A percentile compares a stretch with the other conserved stretches of the same genome.
Conservation (phyloP, 1,140 invertebrate genomes). For the Trachymyrmex cornetzi region DNA sequence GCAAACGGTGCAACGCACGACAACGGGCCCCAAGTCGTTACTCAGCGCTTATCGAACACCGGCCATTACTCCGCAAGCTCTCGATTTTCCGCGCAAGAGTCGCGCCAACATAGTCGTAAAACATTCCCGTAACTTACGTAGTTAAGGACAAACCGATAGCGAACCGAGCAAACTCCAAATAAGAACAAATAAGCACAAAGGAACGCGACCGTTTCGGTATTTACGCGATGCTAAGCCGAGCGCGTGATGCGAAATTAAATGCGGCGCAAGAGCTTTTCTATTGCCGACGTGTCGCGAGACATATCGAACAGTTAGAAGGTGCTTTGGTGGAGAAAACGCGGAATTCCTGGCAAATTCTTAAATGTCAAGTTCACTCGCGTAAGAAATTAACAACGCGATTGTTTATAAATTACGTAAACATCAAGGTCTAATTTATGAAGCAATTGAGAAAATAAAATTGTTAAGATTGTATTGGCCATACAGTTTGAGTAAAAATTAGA, state of each 20-base stretch:
- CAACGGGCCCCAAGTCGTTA: slow-evolving; percentile 38
- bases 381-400: background rate
- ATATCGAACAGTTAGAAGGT: slow-evolving; percentile 1
- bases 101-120: slow-evolving; percentile 54
- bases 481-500: too few relatives aligned
- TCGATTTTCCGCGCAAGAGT: slow-evolving; percentile 51
- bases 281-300: slow-evolving; percentile 32
- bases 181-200: slow-evolving; percentile 41
- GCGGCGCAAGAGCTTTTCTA: slow-evolving; percentile 11
- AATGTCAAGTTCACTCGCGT: background rate
- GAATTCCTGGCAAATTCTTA: background rate
- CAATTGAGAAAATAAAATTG: background rate
- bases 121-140: slow-evolving; percentile 58
- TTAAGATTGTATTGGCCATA: too few relatives aligned
- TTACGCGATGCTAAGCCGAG: slow-evolving; percentile 35
- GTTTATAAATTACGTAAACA: too few relatives aligned
- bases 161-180: background rate
- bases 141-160: slow-evolving; percentile 59
- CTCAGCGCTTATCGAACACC: slow-evolving; percentile 60
- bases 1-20: slow-evolving; percentile 32
- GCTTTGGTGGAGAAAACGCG: background rate
- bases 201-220: slow-evolving; percentile 36
- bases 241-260: slow-evolving; percentile 57
- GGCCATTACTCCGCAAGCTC: slow-evolving; percentile 52
- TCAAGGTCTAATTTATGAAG: background rate